A percentile compares a stretch with the other conserved stretches of the same genome.
These are phyloP conservation scores for Arrhopalites spinosus DNA, from an alignment of 2,888 invertebrate genomes.

Conservation along the genomic window DNA sequence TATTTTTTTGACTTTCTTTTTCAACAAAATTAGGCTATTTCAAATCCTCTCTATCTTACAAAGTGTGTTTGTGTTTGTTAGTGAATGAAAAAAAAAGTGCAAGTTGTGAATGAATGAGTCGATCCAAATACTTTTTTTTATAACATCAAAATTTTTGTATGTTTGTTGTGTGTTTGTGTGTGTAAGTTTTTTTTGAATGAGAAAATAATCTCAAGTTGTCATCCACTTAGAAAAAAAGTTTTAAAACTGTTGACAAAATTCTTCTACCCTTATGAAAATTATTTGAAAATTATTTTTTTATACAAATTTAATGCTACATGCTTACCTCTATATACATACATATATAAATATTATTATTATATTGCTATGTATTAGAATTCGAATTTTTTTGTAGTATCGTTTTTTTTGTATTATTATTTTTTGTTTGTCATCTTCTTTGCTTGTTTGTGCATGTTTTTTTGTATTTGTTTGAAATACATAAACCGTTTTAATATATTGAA, in stretches of 20 bases:
- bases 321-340: not conserved
- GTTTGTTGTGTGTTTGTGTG: not conserved
- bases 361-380: too few species aligned
- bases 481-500: constrained; percentile 24
- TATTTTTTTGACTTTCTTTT: too few species aligned
- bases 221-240: too few species aligned
- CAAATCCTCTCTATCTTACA: too few species aligned
- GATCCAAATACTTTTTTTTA: too few species aligned
- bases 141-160: not conserved
- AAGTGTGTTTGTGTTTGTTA: too few species aligned
- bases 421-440: not conserved
- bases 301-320: not conserved
- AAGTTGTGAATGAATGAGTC: too few species aligned
- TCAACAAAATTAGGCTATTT: too few species aligned
- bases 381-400: too few species aligned
- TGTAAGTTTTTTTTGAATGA: not conserved
- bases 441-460: constrained; percentile 30
- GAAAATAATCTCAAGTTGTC: too few species aligned
- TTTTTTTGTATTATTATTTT: too few species aligned
- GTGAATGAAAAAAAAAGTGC: too few species aligned
- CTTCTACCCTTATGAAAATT: not conserved
- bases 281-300: not conserved
- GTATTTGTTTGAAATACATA: constrained; percentile 4
- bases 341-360: not conserved
- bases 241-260: not conserved